These are phyloP conservation scores for Hermaeophaga mercurialis DNA, from an alignment of 2,888 invertebrate species.

Conservation along the genomic window DNA sequence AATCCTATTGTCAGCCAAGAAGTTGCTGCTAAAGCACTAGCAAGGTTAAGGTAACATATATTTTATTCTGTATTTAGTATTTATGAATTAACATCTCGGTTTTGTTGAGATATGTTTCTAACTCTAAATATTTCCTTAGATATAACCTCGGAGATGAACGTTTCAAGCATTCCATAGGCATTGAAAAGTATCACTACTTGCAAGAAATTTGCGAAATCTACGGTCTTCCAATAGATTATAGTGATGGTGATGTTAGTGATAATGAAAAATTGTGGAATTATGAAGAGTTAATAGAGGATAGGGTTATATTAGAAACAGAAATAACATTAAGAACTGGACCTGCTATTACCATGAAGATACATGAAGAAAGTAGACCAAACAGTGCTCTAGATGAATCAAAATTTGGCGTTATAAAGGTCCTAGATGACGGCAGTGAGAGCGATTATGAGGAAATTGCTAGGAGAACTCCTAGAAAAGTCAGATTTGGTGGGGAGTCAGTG, in stretches of 20 bases:
- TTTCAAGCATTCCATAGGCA: conserved; percentile 61
- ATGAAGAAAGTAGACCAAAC: conserved; percentile 65
- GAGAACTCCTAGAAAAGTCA: conserved; percentile 72
- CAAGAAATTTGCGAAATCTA: conserved; percentile 67
- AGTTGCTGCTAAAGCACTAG: conserved; percentile 69
- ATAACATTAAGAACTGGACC: conserved; percentile 81
- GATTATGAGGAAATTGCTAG: conserved; percentile 60
- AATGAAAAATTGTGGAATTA: conserved; percentile 23
- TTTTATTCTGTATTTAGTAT: too few relatives aligned
- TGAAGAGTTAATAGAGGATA: conserved; percentile 58
- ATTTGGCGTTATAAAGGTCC: conserved; percentile 64
- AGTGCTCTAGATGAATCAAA: conserved; percentile 47
- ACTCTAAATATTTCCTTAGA: conserved; percentile 9
- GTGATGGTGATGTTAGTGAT: conserved; percentile 30
- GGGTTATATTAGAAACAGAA: conserved; percentile 81
- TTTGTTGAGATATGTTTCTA: conserved; percentile 45
- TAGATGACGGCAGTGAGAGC: conserved; percentile 65
- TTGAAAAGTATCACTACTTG: conserved; percentile 59
- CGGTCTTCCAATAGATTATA: conserved; percentile 51
- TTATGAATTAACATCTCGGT: not conserved
- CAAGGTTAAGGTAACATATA: conserved; percentile 65
- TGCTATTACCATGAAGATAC: conserved; percentile 81
- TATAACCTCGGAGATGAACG: conserved; percentile 64
- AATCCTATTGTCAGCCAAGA: conserved; percentile 59
- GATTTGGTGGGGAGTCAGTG: conserved; percentile 85